phyloP scores from a whole-genome alignment of 2,888 invertebrate genomes.

The Heterodera filipjevi region DNA sequence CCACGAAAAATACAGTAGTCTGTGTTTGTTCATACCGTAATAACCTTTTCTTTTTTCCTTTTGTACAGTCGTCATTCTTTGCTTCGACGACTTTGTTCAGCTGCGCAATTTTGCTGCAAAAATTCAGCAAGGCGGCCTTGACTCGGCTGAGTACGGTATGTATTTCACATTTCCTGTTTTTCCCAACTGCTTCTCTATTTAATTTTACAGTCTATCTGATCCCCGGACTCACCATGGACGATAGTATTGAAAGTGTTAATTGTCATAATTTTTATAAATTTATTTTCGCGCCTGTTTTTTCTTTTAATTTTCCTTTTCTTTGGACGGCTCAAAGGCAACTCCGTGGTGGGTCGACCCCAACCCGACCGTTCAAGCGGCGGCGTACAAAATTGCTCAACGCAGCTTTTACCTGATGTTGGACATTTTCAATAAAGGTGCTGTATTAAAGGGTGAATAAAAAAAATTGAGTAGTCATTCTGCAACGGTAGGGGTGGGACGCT shows the following conservation, averaged over 20 bases:
- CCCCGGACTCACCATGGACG: neutral
- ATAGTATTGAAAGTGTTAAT: slow-evolving; percentile 5
- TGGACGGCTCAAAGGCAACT: slow-evolving; percentile 26
- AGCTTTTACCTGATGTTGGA: slow-evolving; percentile 32
- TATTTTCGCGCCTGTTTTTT: neutral
- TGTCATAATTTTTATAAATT: neutral
- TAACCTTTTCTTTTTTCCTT: neutral
- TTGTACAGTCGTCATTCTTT: slow-evolving; percentile 39
- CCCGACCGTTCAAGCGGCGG: slow-evolving; percentile 31
- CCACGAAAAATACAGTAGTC: too few relatives aligned
- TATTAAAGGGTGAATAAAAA: too few relatives aligned
- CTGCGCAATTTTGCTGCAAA: slow-evolving; percentile 40
- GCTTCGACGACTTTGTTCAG: slow-evolving; percentile 41
- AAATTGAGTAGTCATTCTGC: too few relatives aligned
- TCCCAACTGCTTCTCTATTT: neutral
- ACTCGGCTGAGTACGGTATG: slow-evolving; percentile 56
- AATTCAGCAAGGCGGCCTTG: slow-evolving; percentile 41
- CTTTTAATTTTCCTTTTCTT: neutral
- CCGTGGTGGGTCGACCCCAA: slow-evolving; percentile 36
- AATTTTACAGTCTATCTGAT: neutral
- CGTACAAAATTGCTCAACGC: slow-evolving; percentile 33
- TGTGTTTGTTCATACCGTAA: neutral
- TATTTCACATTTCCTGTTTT: slow-evolving; percentile 44
- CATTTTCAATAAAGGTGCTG: slow-evolving; percentile 27
- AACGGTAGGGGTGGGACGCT: too few relatives aligned